Conservation (phyloP, 2,797 vertebrate species). For the Leucoraja ocellata region DNA sequence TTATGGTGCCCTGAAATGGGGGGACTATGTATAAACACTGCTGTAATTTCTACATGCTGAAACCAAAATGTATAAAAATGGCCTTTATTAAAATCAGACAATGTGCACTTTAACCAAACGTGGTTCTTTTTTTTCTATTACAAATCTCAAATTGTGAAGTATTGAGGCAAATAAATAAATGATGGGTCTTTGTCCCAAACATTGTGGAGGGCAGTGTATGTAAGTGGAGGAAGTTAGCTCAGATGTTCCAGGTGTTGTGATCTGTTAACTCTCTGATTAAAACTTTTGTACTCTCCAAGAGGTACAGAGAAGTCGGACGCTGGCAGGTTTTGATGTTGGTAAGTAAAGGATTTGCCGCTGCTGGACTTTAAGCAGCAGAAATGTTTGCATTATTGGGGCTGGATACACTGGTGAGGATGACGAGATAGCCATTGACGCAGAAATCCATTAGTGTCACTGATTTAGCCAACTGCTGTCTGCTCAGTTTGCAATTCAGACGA, state of each 20-base stretch:
- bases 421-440: neutral
- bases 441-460: conserved; percentile 13
- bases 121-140: too few species aligned
- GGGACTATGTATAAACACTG: too few species aligned
- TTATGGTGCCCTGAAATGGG: too few species aligned
- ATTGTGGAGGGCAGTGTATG: too few species aligned
- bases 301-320: conserved; percentile 26
- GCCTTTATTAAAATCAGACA: too few species aligned
- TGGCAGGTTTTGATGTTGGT: conserved; percentile 36
- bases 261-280: conserved; percentile 32
- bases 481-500: neutral
- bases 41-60: too few species aligned
- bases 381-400: conserved; percentile 4
- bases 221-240: neutral
- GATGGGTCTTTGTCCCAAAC: too few species aligned
- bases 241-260: conserved; percentile 26
- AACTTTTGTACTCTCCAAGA: conserved; percentile 33
- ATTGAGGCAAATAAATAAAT: too few species aligned
- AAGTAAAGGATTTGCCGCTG: conserved; percentile 30
- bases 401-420: neutral
- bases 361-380: conserved; percentile 20
- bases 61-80: too few species aligned
- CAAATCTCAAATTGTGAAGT: too few species aligned
- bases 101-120: too few species aligned
- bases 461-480: neutral